Conservation (phyloP, 2,797 vertebrate genomes). For the Melopsittacus undulatus region DNA sequence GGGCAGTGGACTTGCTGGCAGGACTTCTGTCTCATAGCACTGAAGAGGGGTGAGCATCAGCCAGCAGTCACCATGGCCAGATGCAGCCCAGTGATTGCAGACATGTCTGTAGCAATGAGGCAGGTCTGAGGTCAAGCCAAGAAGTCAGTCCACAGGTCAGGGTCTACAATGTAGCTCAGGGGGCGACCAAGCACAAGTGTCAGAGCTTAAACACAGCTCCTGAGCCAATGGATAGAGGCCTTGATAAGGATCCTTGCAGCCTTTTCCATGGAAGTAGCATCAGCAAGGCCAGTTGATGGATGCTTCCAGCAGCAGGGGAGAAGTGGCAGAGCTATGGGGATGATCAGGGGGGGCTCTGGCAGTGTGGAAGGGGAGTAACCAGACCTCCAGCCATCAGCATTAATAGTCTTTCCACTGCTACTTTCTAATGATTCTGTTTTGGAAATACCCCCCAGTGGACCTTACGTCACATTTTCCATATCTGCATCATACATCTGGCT, state of each 20-base stretch:
- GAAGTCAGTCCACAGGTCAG: slow-evolving; percentile 8
- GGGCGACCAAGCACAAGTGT: background rate
- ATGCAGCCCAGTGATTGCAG: background rate
- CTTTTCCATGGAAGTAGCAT: background rate
- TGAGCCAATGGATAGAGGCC: fast-evolving
- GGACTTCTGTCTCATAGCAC: fast-evolving
- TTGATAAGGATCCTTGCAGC: fast-evolving
- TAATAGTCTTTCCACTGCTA: background rate
- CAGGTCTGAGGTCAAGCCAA: slow-evolving; percentile 35
- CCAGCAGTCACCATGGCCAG: background rate
- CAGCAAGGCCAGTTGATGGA: background rate
- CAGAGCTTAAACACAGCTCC: background rate
- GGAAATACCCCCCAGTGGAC: background rate
- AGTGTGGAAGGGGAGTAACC: background rate
- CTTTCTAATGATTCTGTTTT: background rate
- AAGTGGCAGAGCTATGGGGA: background rate
- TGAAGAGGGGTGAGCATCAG: background rate
- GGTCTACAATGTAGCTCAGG: background rate
- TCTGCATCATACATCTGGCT: background rate
- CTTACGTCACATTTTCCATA: background rate
- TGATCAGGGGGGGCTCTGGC: background rate
- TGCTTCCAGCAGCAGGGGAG: background rate
- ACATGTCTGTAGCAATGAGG: background rate
- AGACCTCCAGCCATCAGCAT: background rate
- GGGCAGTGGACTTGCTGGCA: background rate